Conservation (phyloP, 2,888 invertebrate species). For the Rapana venosa region DNA sequence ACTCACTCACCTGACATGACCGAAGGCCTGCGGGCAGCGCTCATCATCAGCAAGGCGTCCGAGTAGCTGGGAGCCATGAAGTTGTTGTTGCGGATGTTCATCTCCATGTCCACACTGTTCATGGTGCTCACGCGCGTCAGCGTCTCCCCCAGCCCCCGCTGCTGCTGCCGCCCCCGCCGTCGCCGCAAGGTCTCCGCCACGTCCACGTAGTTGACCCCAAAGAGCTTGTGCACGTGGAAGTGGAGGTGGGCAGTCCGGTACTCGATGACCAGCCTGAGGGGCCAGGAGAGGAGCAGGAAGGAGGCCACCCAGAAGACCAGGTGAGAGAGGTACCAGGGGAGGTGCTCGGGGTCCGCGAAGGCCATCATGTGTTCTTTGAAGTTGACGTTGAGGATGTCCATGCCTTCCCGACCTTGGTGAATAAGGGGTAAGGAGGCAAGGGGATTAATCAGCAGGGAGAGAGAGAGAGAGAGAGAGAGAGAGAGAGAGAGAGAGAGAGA, state of each 20-base stretch:
- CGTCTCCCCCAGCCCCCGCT: constrained; percentile 37
- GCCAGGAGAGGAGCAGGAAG: constrained; percentile 88
- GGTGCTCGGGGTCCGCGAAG: constrained; percentile 78
- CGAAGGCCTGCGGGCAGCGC: constrained; percentile 45
- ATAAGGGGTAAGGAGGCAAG: not conserved
- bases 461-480: too few species aligned
- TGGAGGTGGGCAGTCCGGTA: constrained; percentile 89
- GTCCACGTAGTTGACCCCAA: constrained; percentile 80
- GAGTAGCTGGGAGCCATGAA: constrained; percentile 88
- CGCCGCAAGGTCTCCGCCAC: constrained; percentile 54
- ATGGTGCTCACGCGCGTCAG: constrained; percentile 84
- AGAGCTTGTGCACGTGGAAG: constrained; percentile 89
- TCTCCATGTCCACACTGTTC: constrained; percentile 84
- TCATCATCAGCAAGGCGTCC: constrained; percentile 84
- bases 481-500: too few species aligned
- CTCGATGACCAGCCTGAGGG: constrained; percentile 87
- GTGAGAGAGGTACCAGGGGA: constrained; percentile 82
- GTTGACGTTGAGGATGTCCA: constrained; percentile 85
- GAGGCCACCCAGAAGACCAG: constrained; percentile 87
- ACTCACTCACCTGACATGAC: not conserved
- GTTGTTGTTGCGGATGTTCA: constrained; percentile 83
- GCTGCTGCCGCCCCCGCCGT: constrained; percentile 41
- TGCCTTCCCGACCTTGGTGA: constrained; percentile 83
- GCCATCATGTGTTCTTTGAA: constrained; percentile 80
- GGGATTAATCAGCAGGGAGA: too few species aligned